These are phyloP conservation scores for Bugulina stolonifera DNA, from an alignment of 2,888 invertebrate species.

Conservation along the genomic window DNA sequence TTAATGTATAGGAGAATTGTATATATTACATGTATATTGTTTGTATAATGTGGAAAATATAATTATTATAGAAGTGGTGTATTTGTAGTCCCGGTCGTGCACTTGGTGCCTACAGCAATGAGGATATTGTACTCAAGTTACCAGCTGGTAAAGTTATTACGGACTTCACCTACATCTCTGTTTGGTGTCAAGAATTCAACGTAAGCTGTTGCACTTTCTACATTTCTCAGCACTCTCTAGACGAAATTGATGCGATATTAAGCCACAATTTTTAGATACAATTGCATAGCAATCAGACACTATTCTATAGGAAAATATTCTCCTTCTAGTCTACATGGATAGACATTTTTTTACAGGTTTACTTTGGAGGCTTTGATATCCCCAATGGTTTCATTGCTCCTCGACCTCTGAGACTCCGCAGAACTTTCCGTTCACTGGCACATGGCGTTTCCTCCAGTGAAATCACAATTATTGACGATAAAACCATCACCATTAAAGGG, in stretches of 20 bases:
- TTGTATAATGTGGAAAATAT: too few species aligned
- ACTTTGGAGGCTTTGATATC: slow-evolving; percentile 80
- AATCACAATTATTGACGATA: slow-evolving; percentile 82
- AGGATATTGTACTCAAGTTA: slow-evolving; percentile 74
- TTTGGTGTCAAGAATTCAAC: slow-evolving; percentile 45
- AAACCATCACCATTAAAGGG: slow-evolving; percentile 85
- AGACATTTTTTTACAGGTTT: slow-evolving; percentile 64
- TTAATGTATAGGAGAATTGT: too few species aligned
- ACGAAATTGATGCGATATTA: too few species aligned
- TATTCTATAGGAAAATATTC: too few species aligned
- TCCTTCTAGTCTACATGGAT: too few species aligned
- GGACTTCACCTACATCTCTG: slow-evolving; percentile 84
- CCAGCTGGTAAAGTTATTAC: slow-evolving; percentile 76
- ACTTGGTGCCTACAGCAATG: slow-evolving; percentile 36
- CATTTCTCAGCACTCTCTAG: too few species aligned
- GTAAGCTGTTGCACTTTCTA: too few species aligned
- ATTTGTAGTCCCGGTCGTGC: too few species aligned
- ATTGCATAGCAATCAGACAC: too few species aligned
- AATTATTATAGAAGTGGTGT: too few species aligned
- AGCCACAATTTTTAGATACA: not conserved
- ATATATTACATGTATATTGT: too few species aligned
- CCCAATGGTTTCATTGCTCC: slow-evolving; percentile 65
- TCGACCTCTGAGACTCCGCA: slow-evolving; percentile 57
- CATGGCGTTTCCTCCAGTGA: slow-evolving; percentile 85
- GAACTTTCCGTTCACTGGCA: slow-evolving; percentile 76